Evolutionary conservation across 2,797 vertebrate genomes (phyloP).

Genomic region (Toxotes lorentzi): DNA sequence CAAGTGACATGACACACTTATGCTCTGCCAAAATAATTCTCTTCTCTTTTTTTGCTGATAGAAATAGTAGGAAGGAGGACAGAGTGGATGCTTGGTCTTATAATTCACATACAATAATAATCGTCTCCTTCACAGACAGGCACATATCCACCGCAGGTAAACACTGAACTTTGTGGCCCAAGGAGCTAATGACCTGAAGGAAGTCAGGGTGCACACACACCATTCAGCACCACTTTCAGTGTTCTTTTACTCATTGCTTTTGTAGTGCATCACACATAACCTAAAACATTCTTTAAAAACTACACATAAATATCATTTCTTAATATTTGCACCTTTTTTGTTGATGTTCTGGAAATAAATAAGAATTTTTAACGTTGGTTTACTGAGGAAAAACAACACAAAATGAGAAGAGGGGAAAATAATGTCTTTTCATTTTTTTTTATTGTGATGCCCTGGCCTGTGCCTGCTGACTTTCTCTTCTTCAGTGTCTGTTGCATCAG

Average conservation of each 20-base stretch:
- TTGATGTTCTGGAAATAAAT: background rate
- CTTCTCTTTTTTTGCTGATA: background rate
- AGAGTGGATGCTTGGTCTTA: background rate
- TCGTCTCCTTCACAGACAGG: background rate
- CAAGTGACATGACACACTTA: background rate
- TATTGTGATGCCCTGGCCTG: background rate
- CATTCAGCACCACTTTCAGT: too few species aligned
- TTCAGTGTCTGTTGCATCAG: constrained; percentile 36
- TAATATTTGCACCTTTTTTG: background rate
- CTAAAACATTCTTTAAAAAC: background rate
- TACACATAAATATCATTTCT: background rate
- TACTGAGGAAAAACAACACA: background rate
- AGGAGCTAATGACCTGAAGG: too few species aligned
- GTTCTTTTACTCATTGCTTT: too few species aligned
- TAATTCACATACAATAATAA: background rate
- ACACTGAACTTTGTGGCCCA: background rate
- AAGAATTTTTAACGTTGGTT: background rate
- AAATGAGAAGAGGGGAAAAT: background rate
- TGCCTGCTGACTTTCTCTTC: constrained; percentile 22
- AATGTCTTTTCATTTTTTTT: background rate
- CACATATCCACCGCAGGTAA: background rate
- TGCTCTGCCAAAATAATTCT: too few species aligned
- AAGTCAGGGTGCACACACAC: too few species aligned
- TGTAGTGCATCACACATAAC: background rate
- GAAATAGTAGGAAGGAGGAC: background rate